Conservation (phyloP, 2,888 invertebrate genomes). For the Venusia cambrica region DNA sequence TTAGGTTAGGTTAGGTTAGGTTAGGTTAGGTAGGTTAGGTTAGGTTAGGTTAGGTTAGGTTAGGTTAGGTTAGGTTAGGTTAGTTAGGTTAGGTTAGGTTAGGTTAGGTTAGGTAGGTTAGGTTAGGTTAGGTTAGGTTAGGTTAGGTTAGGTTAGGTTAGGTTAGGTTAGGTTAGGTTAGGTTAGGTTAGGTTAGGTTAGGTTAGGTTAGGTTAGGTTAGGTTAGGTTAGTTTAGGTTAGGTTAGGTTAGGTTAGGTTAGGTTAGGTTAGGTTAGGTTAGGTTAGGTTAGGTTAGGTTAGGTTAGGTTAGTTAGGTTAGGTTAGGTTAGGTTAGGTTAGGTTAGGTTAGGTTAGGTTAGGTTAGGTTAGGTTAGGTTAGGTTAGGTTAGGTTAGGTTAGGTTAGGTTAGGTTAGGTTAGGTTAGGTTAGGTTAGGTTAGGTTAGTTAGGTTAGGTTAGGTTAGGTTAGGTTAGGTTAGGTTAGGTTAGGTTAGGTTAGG, state of each 20-base stretch:
- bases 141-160: slow-evolving; percentile 22
- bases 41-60: slow-evolving; percentile 29
- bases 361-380: slow-evolving; percentile 17
- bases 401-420: slow-evolving; percentile 23
- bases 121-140: slow-evolving; percentile 16
- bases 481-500: slow-evolving; percentile 17
- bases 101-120: slow-evolving; percentile 18
- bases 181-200: slow-evolving; percentile 21
- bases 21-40: slow-evolving; percentile 25
- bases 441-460: slow-evolving; percentile 23
- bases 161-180: slow-evolving; percentile 23
- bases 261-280: slow-evolving; percentile 13
- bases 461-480: slow-evolving; percentile 22
- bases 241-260: slow-evolving; percentile 21
- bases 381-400: slow-evolving; percentile 18
- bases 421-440: slow-evolving; percentile 21
- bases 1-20: slow-evolving; percentile 29
- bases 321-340: slow-evolving; percentile 17
- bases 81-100: slow-evolving; percentile 28
- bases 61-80: slow-evolving; percentile 27
- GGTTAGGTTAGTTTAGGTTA: slow-evolving; percentile 32
- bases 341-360: slow-evolving; percentile 17
- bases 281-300: slow-evolving; percentile 16
- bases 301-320: slow-evolving; percentile 19
- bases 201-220: slow-evolving; percentile 33